These are phyloP conservation scores for Thereva nobilitata DNA, from an alignment of 2,888 invertebrate species.

Conservation along the genomic window DNA sequence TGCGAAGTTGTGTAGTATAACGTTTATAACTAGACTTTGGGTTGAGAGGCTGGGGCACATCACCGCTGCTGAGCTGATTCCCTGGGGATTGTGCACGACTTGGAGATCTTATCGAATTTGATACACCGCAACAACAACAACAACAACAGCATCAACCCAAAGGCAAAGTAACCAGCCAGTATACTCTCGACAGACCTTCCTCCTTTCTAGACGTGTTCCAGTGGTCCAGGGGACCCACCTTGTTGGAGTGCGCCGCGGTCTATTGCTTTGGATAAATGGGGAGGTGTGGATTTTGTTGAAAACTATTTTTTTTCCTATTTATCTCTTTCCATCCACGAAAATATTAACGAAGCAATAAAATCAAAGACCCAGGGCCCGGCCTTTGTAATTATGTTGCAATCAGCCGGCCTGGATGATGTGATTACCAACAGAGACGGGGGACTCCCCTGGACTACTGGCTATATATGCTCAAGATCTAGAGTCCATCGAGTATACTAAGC, in stretches of 20 bases:
- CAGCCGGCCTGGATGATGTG: constrained; percentile 25
- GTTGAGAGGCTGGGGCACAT: too few species aligned
- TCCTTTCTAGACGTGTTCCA: background rate
- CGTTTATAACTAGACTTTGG: too few species aligned
- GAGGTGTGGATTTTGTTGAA: constrained; percentile 30
- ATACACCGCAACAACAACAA: background rate
- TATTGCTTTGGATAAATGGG: constrained; percentile 15
- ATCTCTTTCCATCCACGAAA: background rate
- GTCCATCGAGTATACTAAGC: background rate
- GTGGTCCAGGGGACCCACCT: background rate
- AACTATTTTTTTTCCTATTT: constrained; percentile 16
- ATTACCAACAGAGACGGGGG: constrained; percentile 19
- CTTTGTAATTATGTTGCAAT: constrained; percentile 30
- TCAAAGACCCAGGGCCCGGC: background rate
- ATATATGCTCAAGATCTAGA: background rate
- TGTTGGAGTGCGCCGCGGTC: background rate
- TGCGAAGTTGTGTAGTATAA: too few species aligned
- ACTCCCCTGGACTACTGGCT: constrained; percentile 1
- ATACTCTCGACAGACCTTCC: background rate
- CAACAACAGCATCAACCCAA: background rate
- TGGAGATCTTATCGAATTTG: constrained; percentile 20
- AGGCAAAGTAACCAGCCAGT: constrained; percentile 3
- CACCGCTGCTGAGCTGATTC: background rate
- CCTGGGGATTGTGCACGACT: constrained; percentile 21
- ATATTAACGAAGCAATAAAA: constrained; percentile 9